Evolutionary conservation across 2,797 vertebrate genomes (phyloP), one percentile per base, ranked within the genome.

Genomic region (Mormyrus proboscirostris): DNA sequence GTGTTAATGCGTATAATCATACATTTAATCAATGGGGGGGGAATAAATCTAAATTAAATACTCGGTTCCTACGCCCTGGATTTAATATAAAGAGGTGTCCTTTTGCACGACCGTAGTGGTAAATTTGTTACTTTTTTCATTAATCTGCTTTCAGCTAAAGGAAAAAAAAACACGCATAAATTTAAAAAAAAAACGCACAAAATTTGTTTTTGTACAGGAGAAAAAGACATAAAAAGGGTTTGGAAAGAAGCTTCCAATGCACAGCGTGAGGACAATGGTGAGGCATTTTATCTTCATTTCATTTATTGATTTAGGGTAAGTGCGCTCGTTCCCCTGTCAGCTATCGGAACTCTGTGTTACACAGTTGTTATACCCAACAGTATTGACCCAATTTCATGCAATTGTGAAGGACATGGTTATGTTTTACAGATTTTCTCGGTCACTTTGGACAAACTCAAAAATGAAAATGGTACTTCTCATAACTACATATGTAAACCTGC

Each of bases 331-430:
- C 29, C 33, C 38, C 41, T 76, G 62, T 53, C 44, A 51, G 14
- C 12, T 49, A 88, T 25, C 65, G 49, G 50, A 55, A 55, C 88
- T 25, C 69, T 22, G 25, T 19, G 33, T 55, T 53, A 82, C 49
- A 82, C 49, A 82, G 73, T 12, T 53, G 73, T 41, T 53, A 82
- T n/a, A 57, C 85, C 85, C 85, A 87, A 57, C 85, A 33, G 88
- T 88, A 82, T 82, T 88, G 69, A 88, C 88, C 50, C 19, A 88
- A 88, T 82, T 53, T 53, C 16, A 41, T 44, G 4, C 47, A 47
- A 53, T 16, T 55, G 88, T 79, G 69, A 82, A 88, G 79, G 88
- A 49, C 50, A 44, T 76, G 51, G 44, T 88, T 55, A 55, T 76
- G 25, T 87, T 59, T 29, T 59, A 57, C 22, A 62, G 22, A 25